phyloP scores from a whole-genome alignment of 2,797 vertebrate species.

The Rhinophrynus dorsalis region DNA sequence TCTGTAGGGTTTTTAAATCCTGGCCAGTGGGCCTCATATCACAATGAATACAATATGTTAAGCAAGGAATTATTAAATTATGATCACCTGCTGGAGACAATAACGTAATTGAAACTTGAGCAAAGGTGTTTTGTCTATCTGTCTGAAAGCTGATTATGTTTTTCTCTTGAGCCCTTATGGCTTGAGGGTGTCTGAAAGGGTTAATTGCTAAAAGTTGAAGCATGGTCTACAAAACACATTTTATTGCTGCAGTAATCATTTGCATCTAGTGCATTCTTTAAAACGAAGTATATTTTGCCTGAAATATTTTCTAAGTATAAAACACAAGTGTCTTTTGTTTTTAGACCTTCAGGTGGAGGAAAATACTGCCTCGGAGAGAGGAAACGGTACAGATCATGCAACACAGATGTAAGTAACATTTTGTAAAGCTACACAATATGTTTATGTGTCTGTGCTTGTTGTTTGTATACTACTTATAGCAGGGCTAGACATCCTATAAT shows the following conservation, averaged over 20 bases:
- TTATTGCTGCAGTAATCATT: background rate
- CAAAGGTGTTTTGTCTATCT: constrained; percentile 11
- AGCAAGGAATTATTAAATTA: constrained; percentile 10
- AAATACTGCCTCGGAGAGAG: constrained; percentile 97
- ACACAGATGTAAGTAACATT: constrained; percentile 95
- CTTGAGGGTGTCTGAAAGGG: constrained; percentile 2
- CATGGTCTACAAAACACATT: background rate
- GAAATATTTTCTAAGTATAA: no score
- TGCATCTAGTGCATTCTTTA: background rate
- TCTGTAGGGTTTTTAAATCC: background rate
- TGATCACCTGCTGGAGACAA: constrained; percentile 6
- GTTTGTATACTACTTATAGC: no score
- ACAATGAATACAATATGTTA: background rate
- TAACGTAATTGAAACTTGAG: constrained; percentile 1
- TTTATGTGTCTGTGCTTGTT: no score
- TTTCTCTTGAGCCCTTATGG: background rate
- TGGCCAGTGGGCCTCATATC: background rate
- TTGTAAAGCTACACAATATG: no score
- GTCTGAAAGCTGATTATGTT: constrained; percentile 1
- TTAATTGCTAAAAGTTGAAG: constrained; percentile 3
- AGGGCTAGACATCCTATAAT: no score
- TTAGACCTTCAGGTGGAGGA: constrained; percentile 94
- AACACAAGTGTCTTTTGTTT: constrained; percentile 66
- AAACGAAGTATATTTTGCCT: background rate
- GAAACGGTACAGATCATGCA: constrained; percentile 94